Conservation (phyloP, 2,113 vertebrate genomes). For the Arvicanthis niloticus region DNA sequence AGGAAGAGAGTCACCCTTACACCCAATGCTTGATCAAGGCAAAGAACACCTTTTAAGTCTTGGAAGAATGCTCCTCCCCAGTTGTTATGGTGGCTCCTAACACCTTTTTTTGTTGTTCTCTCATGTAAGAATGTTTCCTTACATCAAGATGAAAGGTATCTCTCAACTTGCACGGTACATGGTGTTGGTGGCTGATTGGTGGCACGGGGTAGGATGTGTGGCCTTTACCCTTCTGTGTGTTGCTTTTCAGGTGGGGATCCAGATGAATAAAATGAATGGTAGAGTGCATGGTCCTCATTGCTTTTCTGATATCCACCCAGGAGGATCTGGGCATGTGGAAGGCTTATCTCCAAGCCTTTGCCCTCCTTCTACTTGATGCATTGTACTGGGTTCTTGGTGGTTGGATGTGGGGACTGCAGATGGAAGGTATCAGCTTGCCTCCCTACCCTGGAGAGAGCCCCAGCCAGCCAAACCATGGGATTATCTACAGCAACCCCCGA, state of each 20-base stretch:
- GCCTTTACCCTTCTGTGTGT: not conserved
- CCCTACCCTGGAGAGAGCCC: not conserved
- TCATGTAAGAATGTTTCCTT: constrained; percentile 9
- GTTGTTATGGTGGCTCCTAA: not conserved
- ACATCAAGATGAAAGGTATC: not conserved
- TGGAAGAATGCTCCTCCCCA: not conserved
- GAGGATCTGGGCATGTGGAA: not conserved
- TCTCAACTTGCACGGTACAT: not conserved
- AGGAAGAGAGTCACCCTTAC: not conserved
- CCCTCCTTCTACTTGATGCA: constrained; percentile 61
- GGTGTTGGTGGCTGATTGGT: not conserved
- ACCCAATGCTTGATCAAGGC: not conserved
- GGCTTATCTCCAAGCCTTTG: not conserved
- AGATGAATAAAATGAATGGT: not conserved
- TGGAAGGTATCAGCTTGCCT: constrained; percentile 28
- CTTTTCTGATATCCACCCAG: constrained; percentile 10
- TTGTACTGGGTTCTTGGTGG: constrained; percentile 73
- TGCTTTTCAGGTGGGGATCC: not conserved
- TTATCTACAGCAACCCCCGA: constrained; percentile 31
- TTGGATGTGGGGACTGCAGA: constrained; percentile 30
- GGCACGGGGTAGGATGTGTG: not conserved
- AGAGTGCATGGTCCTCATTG: not conserved
- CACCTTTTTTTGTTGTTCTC: constrained; percentile 1
- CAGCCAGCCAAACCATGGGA: not conserved
- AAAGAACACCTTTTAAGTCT: constrained; percentile 3